These are phyloP conservation scores for Cebus imitator DNA, from an alignment of 2,113 vertebrate genomes.

Conservation along the genomic window DNA sequence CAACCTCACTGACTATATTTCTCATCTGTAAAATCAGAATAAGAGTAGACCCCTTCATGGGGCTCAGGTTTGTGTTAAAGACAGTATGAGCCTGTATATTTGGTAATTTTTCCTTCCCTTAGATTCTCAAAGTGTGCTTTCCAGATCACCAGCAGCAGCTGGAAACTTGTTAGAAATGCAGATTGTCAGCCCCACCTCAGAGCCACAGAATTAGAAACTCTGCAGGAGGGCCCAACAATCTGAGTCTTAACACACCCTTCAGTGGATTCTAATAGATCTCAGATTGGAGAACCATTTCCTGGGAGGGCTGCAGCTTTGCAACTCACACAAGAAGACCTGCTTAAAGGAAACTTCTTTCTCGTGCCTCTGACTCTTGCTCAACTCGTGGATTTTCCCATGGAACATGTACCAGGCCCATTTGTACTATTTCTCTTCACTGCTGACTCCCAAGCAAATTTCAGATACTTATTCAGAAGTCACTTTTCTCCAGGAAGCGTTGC, in stretches of 20 bases:
- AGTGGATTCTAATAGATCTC: background rate
- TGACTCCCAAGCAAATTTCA: background rate
- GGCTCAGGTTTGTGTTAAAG: background rate
- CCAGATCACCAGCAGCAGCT: background rate
- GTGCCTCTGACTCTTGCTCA: rapidly evolving
- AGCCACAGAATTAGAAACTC: background rate
- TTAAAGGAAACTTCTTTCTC: background rate
- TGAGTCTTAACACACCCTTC: background rate
- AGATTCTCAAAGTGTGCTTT: background rate
- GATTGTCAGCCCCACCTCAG: background rate
- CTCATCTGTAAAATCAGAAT: background rate
- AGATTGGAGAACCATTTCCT: background rate
- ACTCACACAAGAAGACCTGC: background rate
- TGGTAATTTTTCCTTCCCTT: background rate
- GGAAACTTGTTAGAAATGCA: background rate
- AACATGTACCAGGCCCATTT: rapidly evolving
- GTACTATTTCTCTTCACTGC: background rate
- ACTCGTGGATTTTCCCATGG: background rate
- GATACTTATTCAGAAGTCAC: background rate
- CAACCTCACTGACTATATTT: background rate
- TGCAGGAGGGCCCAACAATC: too few relatives aligned
- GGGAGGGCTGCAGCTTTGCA: rapidly evolving
- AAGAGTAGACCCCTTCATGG: background rate
- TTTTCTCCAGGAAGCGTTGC: background rate
- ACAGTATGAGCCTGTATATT: rapidly evolving